These are phyloP conservation scores for Holothuria glaberrima DNA, from an alignment of 35 echinoderm and acorn worm genomes.

Conservation along the genomic window DNA sequence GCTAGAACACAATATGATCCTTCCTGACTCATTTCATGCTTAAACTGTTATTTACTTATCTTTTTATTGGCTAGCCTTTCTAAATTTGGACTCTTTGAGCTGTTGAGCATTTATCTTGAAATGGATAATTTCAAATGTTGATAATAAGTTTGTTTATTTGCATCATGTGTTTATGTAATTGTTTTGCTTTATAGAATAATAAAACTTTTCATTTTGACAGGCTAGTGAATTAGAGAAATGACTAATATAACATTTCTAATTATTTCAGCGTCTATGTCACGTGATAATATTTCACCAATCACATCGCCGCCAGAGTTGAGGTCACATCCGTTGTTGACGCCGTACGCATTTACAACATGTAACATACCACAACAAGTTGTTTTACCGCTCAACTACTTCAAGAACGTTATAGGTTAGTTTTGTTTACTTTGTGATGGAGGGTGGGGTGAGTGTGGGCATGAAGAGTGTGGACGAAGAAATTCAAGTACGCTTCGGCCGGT, in stretches of 20 bases:
- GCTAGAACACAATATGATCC: too few relatives aligned
- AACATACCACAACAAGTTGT: conserved; percentile 21
- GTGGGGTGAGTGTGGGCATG: not conserved
- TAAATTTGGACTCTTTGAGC: not conserved
- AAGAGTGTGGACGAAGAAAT: too few relatives aligned
- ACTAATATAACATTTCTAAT: not conserved
- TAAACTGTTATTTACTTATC: not conserved
- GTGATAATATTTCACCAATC: conserved; percentile 30
- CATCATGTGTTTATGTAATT: not conserved
- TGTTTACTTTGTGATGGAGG: not conserved
- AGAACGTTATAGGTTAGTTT: conserved; percentile 1
- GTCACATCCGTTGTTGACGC: not conserved
- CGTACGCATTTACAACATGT: conserved; percentile 10
- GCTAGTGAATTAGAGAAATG: too few relatives aligned
- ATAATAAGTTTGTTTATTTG: not conserved
- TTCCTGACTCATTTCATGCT: too few relatives aligned
- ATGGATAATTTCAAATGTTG: not conserved
- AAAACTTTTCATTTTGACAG: too few relatives aligned
- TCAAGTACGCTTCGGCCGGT: too few relatives aligned
- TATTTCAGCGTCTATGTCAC: not conserved
- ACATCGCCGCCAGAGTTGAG: conserved; percentile 5
- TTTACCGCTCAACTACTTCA: conserved; percentile 24
- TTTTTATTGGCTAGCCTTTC: too few relatives aligned
- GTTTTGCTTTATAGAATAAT: too few relatives aligned
- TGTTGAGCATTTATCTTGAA: not conserved